Percentiles rank a stretch among this genome's conserved stretches.
Conservation (phyloP, 2,797 vertebrate species). For the Hydrolagus colliei region DNA sequence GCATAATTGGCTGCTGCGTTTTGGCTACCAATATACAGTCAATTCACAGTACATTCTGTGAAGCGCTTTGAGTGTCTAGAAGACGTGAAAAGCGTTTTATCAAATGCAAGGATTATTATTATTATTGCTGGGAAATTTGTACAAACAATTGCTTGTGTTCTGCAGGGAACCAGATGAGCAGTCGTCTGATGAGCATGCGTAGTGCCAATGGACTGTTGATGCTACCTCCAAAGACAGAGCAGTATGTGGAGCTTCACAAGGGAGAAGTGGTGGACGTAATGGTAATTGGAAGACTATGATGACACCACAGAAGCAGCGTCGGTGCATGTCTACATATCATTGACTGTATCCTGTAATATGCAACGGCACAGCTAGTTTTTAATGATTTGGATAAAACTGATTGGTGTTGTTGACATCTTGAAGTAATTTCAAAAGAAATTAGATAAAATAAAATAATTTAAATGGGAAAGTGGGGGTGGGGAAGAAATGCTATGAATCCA, state of each 20-base stretch:
- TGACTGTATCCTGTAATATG: constrained; percentile 99
- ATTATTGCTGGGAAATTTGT: no score
- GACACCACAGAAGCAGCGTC: constrained; percentile 67
- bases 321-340: constrained; percentile 99
- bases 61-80: no score
- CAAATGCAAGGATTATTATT: no score
- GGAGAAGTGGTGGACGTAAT: constrained; percentile 98
- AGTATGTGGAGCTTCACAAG: constrained; percentile 97
- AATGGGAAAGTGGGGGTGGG: constrained; percentile 37
- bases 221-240: constrained; percentile 97
- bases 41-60: no score
- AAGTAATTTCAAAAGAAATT: constrained; percentile 89
- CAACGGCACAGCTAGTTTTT: constrained; percentile 99
- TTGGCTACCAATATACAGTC: no score
- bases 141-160: background rate
- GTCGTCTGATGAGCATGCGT: constrained; percentile 96
- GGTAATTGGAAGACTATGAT: constrained; percentile 98
- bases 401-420: constrained; percentile 96
- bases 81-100: no score
- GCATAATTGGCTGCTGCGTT: no score
- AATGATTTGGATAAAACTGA: constrained; percentile 94
- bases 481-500: constrained; percentile 80
- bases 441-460: constrained; percentile 90
- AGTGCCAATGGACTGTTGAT: constrained; percentile 97
- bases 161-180: constrained; percentile 95